These are phyloP conservation scores for Drosophila mettleri DNA, from an alignment of 2,888 invertebrate species.

Conservation along the genomic window DNA sequence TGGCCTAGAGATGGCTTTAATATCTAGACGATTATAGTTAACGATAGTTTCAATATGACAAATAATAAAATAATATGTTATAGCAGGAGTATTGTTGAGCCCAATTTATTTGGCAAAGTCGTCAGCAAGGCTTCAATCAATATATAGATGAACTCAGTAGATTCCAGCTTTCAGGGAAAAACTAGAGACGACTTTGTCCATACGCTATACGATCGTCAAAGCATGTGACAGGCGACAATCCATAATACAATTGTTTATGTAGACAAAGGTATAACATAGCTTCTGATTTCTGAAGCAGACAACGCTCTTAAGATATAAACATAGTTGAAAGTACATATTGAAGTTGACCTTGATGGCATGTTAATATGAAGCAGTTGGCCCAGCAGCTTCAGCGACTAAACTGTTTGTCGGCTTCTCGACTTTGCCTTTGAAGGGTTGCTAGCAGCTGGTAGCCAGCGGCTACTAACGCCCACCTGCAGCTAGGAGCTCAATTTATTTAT, in stretches of 20 bases:
- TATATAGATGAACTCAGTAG: too few species aligned
- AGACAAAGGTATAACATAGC: too few species aligned
- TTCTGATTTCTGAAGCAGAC: too few species aligned
- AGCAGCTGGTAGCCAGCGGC: conserved; percentile 17
- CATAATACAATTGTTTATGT: too few species aligned
- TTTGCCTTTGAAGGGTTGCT: not conserved
- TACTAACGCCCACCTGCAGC: conserved; percentile 51
- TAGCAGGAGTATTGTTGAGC: not conserved
- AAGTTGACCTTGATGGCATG: conserved; percentile 9
- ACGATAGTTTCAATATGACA: conserved; percentile 27
- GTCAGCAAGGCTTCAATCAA: too few species aligned
- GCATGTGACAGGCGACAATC: too few species aligned
- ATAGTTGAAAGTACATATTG: too few species aligned
- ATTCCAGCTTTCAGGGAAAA: too few species aligned
- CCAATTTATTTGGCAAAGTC: not conserved
- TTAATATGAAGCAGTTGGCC: conserved; percentile 1
- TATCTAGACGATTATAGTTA: conserved; percentile 6
- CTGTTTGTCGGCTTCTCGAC: conserved; percentile 5
- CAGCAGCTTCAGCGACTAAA: conserved; percentile 7
- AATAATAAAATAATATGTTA: not conserved
- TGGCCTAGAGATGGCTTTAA: conserved; percentile 13
- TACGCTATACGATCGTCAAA: too few species aligned
- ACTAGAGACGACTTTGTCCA: too few species aligned
- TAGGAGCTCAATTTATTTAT: conserved; percentile 72
- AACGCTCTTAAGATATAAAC: too few species aligned